Evolutionary conservation across 53 echinoderm and acorn worm genomes (phyloP).

Genomic region (Luidia sarsii): DNA sequence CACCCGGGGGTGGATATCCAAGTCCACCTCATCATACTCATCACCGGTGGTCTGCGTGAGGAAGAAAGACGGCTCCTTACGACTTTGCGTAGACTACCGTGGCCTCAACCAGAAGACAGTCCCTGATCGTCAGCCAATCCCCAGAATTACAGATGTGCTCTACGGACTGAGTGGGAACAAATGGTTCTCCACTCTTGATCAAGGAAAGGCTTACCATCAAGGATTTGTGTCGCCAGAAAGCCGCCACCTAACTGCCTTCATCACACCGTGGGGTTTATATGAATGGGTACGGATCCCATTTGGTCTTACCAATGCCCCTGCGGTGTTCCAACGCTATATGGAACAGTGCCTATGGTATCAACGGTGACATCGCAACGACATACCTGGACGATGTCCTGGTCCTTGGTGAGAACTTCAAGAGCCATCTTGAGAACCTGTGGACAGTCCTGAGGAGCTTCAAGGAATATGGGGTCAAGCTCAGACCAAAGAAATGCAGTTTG

Average conservation of each 20-base stretch:
- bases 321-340: constrained; percentile 54
- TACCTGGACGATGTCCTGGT: constrained; percentile 70
- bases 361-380: constrained; percentile 36
- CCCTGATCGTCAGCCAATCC: constrained; percentile 36
- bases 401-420: constrained; percentile 45
- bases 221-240: constrained; percentile 55
- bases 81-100: constrained; percentile 36
- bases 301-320: constrained; percentile 61
- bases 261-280: constrained; percentile 81
- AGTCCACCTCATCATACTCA: constrained; percentile 54
- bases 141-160: constrained; percentile 32
- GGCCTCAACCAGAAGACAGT: constrained; percentile 9
- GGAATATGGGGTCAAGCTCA: constrained; percentile 62
- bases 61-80: constrained; percentile 54
- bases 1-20: constrained; percentile 38
- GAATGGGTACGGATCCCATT: constrained; percentile 75
- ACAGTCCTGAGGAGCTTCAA: constrained; percentile 43
- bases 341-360: constrained; percentile 43
- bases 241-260: constrained; percentile 59
- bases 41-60: constrained; percentile 61
- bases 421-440: constrained; percentile 51
- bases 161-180: constrained; percentile 28
- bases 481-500: constrained; percentile 51
- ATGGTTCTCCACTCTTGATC: constrained; percentile 49
- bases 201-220: constrained; percentile 66